Percentiles rank a stretch among this genome's conserved stretches.
phyloP scores from a whole-genome alignment of 2,113 vertebrate genomes.

The Brienomyrus longianalis region DNA sequence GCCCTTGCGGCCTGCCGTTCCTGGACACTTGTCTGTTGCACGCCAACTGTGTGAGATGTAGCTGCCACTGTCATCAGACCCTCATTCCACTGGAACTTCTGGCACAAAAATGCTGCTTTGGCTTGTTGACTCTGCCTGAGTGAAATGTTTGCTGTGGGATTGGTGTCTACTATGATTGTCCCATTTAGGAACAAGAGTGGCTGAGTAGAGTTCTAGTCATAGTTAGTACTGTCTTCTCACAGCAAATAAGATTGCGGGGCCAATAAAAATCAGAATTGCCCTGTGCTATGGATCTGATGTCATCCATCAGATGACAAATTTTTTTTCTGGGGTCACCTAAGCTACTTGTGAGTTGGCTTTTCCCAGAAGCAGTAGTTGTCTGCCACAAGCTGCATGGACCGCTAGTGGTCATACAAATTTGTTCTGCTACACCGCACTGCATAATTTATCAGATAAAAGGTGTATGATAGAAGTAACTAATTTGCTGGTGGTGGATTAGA shows the following conservation, averaged over 20 bases:
- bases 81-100: background rate
- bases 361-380: background rate
- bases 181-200: background rate
- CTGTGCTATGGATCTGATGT: constrained; percentile 3
- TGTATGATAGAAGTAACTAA: background rate
- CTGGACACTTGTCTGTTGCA: background rate
- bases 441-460: background rate
- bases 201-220: background rate
- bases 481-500: background rate
- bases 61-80: background rate
- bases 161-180: background rate
- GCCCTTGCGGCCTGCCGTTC: background rate
- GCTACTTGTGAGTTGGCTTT: background rate
- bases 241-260: background rate
- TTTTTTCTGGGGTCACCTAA: background rate
- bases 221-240: background rate
- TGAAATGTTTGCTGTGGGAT: background rate
- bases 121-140: background rate
- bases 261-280: background rate
- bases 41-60: background rate
- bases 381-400: background rate
- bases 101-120: background rate
- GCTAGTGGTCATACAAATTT: background rate
- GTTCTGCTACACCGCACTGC: background rate
- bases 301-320: background rate